A percentile compares a stretch with the other conserved stretches of the same genome.
These are phyloP conservation scores for Lithobius niger DNA, from an alignment of 1,140 invertebrate genomes.

Conservation along the genomic window DNA sequence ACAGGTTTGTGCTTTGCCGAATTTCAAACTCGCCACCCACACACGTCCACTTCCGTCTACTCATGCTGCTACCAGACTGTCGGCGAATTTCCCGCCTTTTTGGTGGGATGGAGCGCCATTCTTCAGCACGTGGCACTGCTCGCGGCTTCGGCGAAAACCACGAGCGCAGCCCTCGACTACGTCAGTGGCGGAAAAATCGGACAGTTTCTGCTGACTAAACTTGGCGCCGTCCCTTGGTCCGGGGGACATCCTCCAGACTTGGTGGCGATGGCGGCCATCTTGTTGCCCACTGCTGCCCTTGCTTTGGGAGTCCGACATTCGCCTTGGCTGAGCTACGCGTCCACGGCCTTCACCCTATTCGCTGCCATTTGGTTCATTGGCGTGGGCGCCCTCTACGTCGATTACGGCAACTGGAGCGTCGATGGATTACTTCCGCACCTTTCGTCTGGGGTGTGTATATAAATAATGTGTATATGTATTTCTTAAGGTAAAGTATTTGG, in stretches of 20 bases:
- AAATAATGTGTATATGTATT: too few relatives aligned
- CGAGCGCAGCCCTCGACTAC: neutral
- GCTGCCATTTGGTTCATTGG: neutral
- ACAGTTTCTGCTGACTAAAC: neutral
- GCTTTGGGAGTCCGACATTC: neutral
- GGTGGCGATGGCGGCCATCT: neutral
- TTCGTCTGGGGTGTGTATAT: neutral
- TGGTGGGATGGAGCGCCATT: constrained; percentile 13
- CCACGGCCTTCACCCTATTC: neutral
- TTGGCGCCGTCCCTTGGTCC: neutral
- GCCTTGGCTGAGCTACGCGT: neutral
- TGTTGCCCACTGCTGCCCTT: neutral
- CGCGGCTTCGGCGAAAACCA: constrained; percentile 1
- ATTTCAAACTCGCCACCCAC: neutral
- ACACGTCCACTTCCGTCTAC: neutral
- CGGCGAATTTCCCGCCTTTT: constrained; percentile 16
- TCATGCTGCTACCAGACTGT: neutral
- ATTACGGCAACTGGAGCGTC: neutral
- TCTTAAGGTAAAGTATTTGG: too few relatives aligned
- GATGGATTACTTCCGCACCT: neutral
- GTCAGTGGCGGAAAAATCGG: neutral
- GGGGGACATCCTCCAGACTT: neutral
- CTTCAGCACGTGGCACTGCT: constrained; percentile 5
- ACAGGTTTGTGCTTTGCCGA: neutral
- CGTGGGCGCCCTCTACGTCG: neutral